Base-by-base conservation (phyloP, 2,113 vertebrate species). In the Origma solitaria region DNA sequence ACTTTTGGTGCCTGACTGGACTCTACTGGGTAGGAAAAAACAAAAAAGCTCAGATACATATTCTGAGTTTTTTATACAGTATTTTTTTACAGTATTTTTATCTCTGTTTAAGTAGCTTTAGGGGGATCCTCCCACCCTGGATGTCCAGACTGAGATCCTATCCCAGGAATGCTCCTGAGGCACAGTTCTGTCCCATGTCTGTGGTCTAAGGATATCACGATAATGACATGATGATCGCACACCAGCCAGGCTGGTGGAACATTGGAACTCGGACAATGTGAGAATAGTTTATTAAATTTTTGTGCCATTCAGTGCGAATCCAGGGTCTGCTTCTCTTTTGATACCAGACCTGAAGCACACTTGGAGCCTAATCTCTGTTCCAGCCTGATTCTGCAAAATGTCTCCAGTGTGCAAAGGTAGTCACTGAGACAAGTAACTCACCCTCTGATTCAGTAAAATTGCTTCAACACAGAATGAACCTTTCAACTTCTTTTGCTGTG, bases 121-220 rank as follows among this genome's bases (percentile, higher is more conserved):
- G 66, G 35, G 64, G 23, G 72, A 50, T 68, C 21, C 38, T 77
- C 47, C 40, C 50, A 50, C 25, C 12, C 27, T 27, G 35, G 15
- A 25, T 54, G 24, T 73, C 45, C 49, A 78, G 47, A 23, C 37
- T 33, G 50, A 78, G 73, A 37, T 66, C 19, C 33, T 33, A 2
- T 57, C 38, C 22, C 10, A 70, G 65, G 24, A 65, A 30, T 37
- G 21, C 47, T 66, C 15, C 28, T 11, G 11, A 47, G n/a, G 54
- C 54, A n/a, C 25, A 42, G 0, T 42, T 89, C 42, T 83, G 15
- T 65, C 28, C 37, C 42, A 6, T 50, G n/a, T 8, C 71, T 82
- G 20, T 56, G 24, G 12, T 57, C 24, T 69, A 9, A 57, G 40
- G 20, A 14, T 40, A 37, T 37, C 22, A 15, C 0, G 0, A 9